phyloP scores from a whole-genome alignment of 2,888 invertebrate genomes.

The Iselma pallidipennis region DNA sequence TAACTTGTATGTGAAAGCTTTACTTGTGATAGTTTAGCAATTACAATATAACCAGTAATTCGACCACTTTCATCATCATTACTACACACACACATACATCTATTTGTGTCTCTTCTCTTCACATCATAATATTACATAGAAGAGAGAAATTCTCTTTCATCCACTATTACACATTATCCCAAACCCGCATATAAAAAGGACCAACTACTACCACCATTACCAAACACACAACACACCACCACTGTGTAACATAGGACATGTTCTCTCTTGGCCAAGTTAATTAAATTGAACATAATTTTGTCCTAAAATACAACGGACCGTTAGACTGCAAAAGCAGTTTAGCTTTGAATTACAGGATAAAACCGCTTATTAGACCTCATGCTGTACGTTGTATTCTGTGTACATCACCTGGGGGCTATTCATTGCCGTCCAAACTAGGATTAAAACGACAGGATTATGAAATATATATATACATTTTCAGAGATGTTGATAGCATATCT shows the following conservation, averaged over 20 bases:
- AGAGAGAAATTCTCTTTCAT: constrained; percentile 21
- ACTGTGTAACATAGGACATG: constrained; percentile 14
- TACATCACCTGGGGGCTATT: constrained; percentile 23
- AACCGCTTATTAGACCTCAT: constrained; percentile 26
- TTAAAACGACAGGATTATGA: constrained; percentile 7
- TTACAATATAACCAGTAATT: constrained; percentile 19
- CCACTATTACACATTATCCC: constrained; percentile 18
- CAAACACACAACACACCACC: too few species aligned
- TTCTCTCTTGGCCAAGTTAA: constrained; percentile 19
- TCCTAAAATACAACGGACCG: constrained; percentile 26
- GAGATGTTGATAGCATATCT: constrained; percentile 1
- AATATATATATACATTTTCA: constrained; percentile 3
- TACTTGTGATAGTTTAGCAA: constrained; percentile 13
- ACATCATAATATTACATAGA: constrained; percentile 10
- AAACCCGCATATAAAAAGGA: constrained; percentile 18
- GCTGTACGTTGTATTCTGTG: constrained; percentile 11
- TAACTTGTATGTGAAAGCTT: too few species aligned
- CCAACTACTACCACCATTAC: constrained; percentile 6
- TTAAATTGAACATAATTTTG: constrained; percentile 30
- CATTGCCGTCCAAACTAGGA: constrained; percentile 4
- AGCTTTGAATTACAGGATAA: constrained; percentile 27
- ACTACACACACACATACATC: too few species aligned
- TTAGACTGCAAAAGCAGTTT: constrained; percentile 28
- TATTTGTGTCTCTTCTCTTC: constrained; percentile 10
- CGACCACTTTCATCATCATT: constrained; percentile 19